Percentiles rank a stretch among this genome's conserved stretches.
Conservation (phyloP, 2,888 invertebrate genomes). For the Cacoxenus indagator region DNA sequence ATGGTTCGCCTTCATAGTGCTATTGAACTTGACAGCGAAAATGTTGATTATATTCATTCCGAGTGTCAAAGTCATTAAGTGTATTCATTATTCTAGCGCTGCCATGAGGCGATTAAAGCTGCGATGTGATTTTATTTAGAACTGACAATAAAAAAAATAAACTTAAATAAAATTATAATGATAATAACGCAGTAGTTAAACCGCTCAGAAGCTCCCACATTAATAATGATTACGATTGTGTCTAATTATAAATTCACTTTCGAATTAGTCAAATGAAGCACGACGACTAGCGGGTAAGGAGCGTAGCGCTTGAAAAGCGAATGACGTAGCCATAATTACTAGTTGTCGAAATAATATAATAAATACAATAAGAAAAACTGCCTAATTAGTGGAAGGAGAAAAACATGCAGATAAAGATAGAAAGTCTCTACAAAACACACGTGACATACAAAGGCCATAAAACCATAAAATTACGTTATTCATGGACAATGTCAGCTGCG, state of each 20-base stretch:
- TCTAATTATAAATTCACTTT: constrained; percentile 56
- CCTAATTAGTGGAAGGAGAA: no score
- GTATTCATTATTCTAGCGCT: constrained; percentile 39
- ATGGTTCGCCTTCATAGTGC: not conserved
- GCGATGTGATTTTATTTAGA: constrained; percentile 1
- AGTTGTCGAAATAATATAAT: no score
- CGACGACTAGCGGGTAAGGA: no score
- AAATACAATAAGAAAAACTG: constrained; percentile 7
- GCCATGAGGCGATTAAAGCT: constrained; percentile 48
- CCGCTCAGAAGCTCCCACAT: constrained; percentile 39
- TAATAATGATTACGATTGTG: constrained; percentile 43
- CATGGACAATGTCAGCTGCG: constrained; percentile 23
- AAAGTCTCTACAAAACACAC: constrained; percentile 1
- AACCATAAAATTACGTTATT: constrained; percentile 27
- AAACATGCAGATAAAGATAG: constrained; percentile 27
- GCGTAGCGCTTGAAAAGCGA: not conserved
- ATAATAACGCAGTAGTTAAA: constrained; percentile 33
- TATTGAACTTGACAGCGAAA: constrained; percentile 21
- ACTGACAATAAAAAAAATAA: constrained; percentile 10
- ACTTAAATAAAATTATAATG: constrained; percentile 42
- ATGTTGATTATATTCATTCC: not conserved
- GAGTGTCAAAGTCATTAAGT: not conserved
- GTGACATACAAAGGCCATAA: constrained; percentile 19
- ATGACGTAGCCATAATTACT: no score
- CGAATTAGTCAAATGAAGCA: constrained; percentile 35